phyloP scores from a whole-genome alignment of 1,140 invertebrate species.

The Gyrodactylus salaris region DNA sequence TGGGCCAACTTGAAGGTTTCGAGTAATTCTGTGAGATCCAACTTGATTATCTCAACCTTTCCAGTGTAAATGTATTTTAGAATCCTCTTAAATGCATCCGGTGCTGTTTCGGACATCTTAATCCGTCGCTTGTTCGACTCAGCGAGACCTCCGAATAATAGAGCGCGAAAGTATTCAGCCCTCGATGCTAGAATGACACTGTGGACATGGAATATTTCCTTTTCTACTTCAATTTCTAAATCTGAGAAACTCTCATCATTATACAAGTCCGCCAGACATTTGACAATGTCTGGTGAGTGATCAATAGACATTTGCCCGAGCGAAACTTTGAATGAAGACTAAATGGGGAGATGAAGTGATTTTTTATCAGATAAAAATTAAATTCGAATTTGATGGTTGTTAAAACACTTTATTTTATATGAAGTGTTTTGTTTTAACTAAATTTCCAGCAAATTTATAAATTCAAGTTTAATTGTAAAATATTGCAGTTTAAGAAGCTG shows the following conservation, averaged over 20 bases:
- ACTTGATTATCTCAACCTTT: conserved; percentile 39
- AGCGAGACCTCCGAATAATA: conserved; percentile 47
- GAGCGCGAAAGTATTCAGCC: conserved; percentile 65
- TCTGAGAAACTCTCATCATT: conserved; percentile 44
- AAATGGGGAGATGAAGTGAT: too few species aligned
- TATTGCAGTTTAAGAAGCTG: too few species aligned
- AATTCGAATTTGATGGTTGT: too few species aligned
- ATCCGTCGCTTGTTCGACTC: conserved; percentile 49
- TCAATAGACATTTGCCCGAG: too few species aligned
- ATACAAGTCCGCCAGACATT: background rate
- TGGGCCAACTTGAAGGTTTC: background rate
- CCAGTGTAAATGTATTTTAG: conserved; percentile 79
- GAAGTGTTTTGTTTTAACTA: too few species aligned
- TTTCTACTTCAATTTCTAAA: conserved; percentile 50
- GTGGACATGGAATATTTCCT: conserved; percentile 45
- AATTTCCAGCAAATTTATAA: too few species aligned
- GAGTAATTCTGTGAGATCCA: conserved; percentile 20
- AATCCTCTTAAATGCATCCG: conserved; percentile 51
- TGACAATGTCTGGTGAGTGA: background rate
- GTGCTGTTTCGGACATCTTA: conserved; percentile 42
- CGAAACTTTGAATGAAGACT: too few species aligned
- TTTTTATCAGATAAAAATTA: too few species aligned
- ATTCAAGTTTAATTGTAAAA: too few species aligned
- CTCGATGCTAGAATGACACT: conserved; percentile 57
- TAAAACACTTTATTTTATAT: too few species aligned